A percentile compares a stretch with the other conserved stretches of the same genome.
Conservation (phyloP, 1,140 invertebrate species). For the Fragariocoptes setiger region DNA sequence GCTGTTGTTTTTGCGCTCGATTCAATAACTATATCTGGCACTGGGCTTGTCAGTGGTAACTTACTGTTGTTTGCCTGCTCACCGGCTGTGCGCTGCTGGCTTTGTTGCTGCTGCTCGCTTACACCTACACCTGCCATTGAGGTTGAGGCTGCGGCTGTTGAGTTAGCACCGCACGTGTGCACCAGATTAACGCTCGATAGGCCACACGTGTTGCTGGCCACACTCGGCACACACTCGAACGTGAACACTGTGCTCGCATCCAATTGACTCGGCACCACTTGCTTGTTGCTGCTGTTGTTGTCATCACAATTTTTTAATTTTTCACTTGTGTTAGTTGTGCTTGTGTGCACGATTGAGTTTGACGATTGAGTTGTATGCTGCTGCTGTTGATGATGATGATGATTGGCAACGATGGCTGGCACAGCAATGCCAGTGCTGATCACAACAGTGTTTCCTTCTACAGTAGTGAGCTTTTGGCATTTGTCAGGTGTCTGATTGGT, state of each 20-base stretch:
- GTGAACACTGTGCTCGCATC: not conserved
- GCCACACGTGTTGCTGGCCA: slow-evolving; percentile 1
- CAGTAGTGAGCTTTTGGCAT: too few relatives aligned
- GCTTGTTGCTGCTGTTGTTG: not conserved
- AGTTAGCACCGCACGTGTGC: too few relatives aligned
- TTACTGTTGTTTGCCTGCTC: too few relatives aligned
- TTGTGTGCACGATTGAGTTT: not conserved
- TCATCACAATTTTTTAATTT: not conserved
- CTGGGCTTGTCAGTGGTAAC: too few relatives aligned
- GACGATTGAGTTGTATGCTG: not conserved
- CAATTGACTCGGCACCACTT: not conserved
- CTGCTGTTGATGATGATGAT: not conserved
- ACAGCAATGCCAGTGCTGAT: too few relatives aligned
- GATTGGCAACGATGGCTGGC: not conserved
- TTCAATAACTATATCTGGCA: too few relatives aligned
- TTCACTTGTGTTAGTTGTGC: not conserved
- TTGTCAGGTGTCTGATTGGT: too few relatives aligned
- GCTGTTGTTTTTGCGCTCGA: too few relatives aligned
- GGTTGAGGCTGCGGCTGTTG: too few relatives aligned
- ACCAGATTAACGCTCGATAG: too few relatives aligned
- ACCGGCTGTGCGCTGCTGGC: too few relatives aligned
- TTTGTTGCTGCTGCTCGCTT: not conserved
- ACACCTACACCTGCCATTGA: not conserved
- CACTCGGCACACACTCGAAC: not conserved
- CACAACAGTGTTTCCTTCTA: too few relatives aligned